Conservation (phyloP, 1,140 invertebrate species). For the Pygmarrhopalites habei region DNA sequence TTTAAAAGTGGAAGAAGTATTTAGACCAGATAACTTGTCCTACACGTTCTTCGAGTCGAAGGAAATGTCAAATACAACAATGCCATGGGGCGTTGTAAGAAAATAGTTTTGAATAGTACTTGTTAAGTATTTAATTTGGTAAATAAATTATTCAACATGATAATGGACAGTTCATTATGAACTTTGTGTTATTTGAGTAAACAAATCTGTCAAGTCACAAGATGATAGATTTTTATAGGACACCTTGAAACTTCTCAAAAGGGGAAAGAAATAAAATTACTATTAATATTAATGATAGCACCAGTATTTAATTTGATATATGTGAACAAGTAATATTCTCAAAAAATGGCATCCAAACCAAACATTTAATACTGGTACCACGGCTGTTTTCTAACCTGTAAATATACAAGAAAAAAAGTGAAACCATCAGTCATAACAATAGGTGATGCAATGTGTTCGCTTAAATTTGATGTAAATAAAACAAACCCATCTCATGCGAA, state of each 20-base stretch:
- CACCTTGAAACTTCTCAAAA: no score
- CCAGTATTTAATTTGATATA: not conserved
- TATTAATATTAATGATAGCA: not conserved
- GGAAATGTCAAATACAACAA: conserved; percentile 45
- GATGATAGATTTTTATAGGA: no score
- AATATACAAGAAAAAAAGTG: no score
- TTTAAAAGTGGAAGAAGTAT: conserved; percentile 78
- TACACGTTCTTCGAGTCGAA: conserved; percentile 99
- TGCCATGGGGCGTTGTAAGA: conserved; percentile 10
- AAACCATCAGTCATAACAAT: no score
- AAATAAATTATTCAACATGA: no score
- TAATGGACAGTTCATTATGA: no score
- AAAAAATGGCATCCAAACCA: not conserved
- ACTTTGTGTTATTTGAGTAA: no score
- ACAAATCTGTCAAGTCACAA: no score
- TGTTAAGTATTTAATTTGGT: no score
- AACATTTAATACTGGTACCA: conserved; percentile 77
- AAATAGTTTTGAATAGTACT: no score
- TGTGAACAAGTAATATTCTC: not conserved
- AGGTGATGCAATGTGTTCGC: no score
- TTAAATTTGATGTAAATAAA: no score
- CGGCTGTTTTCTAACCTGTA: conserved; percentile 68
- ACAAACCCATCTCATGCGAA: conserved; percentile 78
- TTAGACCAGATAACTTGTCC: conserved; percentile 82
- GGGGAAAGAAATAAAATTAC: not conserved